Evolutionary conservation across 2,113 vertebrate genomes (phyloP).

Genomic region (Nycticryphes semicollaris): DNA sequence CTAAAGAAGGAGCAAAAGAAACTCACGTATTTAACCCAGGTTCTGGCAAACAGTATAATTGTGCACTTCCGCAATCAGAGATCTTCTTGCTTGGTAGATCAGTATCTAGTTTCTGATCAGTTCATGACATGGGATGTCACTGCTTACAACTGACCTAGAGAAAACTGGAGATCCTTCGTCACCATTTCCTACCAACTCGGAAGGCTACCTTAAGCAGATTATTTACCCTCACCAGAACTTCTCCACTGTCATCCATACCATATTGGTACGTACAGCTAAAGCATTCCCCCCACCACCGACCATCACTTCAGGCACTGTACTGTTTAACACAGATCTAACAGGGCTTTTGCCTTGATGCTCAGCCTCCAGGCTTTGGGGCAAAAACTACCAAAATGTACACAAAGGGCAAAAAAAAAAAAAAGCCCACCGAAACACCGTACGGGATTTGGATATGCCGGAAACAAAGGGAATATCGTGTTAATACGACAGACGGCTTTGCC

Average conservation of each 20-base stretch:
- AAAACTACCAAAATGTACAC: not conserved
- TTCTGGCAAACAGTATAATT: not conserved
- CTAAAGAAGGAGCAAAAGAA: not conserved
- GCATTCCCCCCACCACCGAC: not conserved
- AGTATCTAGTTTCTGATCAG: not conserved
- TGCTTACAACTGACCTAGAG: not conserved
- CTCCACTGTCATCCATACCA: not conserved
- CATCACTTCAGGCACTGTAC: not conserved
- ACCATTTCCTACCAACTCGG: not conserved
- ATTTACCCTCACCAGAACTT: not conserved
- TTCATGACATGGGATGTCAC: not conserved
- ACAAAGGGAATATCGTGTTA: not conserved
- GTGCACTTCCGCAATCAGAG: not conserved
- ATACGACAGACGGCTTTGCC: not conserved
- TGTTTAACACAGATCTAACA: not conserved
- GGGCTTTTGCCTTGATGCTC: not conserved
- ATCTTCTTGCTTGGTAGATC: not conserved
- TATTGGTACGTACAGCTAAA: rapidly evolving
- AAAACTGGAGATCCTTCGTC: not conserved
- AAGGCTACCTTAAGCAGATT: not conserved
- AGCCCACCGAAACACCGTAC: too few species aligned
- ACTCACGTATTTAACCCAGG: not conserved
- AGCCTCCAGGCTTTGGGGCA: not conserved
- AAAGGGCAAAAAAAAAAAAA: not conserved
- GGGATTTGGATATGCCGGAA: not conserved